Evolutionary conservation across 2,113 vertebrate genomes (phyloP).

Genomic region (Atlantisia rogersi): DNA sequence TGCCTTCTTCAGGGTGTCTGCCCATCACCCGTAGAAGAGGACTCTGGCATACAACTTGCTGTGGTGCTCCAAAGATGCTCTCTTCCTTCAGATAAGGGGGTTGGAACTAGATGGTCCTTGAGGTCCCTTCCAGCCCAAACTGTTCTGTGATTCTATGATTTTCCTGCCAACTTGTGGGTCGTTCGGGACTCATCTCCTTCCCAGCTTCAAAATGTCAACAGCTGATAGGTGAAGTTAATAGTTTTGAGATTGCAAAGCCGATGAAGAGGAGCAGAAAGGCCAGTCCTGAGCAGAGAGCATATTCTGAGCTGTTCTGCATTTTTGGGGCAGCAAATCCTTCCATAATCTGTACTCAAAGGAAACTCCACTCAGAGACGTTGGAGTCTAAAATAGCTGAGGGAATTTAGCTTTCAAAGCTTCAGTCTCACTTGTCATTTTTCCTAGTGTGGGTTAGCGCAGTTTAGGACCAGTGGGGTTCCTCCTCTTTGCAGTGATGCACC

Average conservation of each 20-base stretch:
- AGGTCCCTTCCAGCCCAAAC: too few species aligned
- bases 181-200: background rate
- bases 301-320: background rate
- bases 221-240: background rate
- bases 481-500: background rate
- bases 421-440: background rate
- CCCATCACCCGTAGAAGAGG: background rate
- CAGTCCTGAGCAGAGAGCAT: rapidly evolving
- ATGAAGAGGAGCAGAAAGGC: background rate
- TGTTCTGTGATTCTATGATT: background rate
- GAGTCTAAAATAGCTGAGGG: background rate
- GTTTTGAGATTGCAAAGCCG: background rate
- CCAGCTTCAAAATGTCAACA: background rate
- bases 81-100: background rate
- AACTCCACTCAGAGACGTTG: background rate
- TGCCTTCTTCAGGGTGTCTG: background rate
- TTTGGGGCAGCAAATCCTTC: background rate
- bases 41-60: background rate
- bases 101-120: too few species aligned
- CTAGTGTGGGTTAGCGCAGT: background rate
- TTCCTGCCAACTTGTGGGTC: background rate
- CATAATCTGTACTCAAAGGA: rapidly evolving
- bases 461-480: background rate
- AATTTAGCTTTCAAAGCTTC: background rate
- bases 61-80: rapidly evolving